Evolutionary conservation across 2,888 invertebrate genomes (phyloP), one percentile per base, ranked within the genome.

Genomic region (Amblyjoppa proteus): DNA sequence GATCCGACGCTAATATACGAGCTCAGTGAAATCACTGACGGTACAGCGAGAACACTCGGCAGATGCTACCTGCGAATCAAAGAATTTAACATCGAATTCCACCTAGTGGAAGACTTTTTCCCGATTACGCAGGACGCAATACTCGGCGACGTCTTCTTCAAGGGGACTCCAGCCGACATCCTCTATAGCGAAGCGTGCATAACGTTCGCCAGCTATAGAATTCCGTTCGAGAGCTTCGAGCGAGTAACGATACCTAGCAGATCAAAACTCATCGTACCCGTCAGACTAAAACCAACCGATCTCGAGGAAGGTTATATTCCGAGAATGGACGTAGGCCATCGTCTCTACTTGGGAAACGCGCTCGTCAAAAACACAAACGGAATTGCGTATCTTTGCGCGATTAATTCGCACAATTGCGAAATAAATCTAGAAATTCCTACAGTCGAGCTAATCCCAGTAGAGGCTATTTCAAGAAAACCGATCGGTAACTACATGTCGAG

Each of bases 151-250:
- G 45, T 9, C 0, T 81, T 74, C 38, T 76, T 76, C 16, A 64
- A 51, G 41, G 53, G 70, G 3, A 81, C 56, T n/a, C 71, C 71
- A 9, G 71, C 82, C 1, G 76, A 77, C 11, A 71, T 77, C 0
- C 20, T 82, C 0, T 82, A 77, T 6, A 77, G 66, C 4, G 7
- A 66, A 16, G 61, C 61, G 0, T 81, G 81, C 20, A 81, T 81
- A 7, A 25, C 76, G 2, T 76, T 82, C 16, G 51, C 38, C 4
- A 34, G 41, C 11, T 28, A 31, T 11, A 5, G n/a, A 25, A 82
- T 82, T 51, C 71, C 53, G 5, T 76, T 82, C 45, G 76, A 76
- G 53, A 76, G 64, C 13, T n/a, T 31, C 16, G 81, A 82, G 20
- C 51, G 58, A 38, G 41, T 76, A 9, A 13, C 34, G 1, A 69